phyloP scores from a whole-genome alignment of 2,888 invertebrate genomes.

The Temnothorax ravouxi region DNA sequence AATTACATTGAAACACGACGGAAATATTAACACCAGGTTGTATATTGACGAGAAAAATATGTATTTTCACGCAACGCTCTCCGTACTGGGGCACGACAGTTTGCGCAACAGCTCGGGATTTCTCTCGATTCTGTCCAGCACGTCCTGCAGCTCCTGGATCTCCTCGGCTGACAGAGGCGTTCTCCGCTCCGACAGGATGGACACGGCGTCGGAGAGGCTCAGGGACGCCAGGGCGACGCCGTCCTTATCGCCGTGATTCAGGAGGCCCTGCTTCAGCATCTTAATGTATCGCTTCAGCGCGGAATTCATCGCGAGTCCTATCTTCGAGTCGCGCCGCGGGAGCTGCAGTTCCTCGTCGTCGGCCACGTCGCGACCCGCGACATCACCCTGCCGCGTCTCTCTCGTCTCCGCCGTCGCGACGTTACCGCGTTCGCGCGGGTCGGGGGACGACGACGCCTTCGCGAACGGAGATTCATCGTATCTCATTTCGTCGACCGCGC shows the following conservation, averaged over 20 bases:
- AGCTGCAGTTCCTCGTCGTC: slow-evolving; percentile 56
- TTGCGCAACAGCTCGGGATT: slow-evolving; percentile 52
- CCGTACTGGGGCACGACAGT: background rate
- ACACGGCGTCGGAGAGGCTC: slow-evolving; percentile 73
- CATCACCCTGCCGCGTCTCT: slow-evolving; percentile 20
- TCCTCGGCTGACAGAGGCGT: slow-evolving; percentile 70
- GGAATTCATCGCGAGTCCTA: slow-evolving; percentile 71
- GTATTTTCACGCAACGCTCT: background rate
- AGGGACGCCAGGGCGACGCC: slow-evolving; percentile 72
- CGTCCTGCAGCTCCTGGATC: slow-evolving; percentile 70
- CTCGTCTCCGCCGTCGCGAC: background rate
- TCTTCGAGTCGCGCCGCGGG: slow-evolving; percentile 69
- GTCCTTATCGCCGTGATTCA: slow-evolving; percentile 61
- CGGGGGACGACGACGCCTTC: background rate
- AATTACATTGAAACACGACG: slow-evolving; percentile 19
- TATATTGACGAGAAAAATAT: background rate
- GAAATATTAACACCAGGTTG: background rate
- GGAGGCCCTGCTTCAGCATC: slow-evolving; percentile 73
- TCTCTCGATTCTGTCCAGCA: slow-evolving; percentile 70
- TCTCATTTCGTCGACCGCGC: slow-evolving; percentile 28
- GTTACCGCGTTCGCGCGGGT: background rate
- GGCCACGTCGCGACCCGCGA: background rate
- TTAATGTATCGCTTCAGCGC: slow-evolving; percentile 77
- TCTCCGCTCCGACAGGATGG: slow-evolving; percentile 71
- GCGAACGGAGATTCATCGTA: background rate